Percentiles rank a stretch among this genome's conserved stretches.
Conservation (phyloP, 2,797 vertebrate species). For the Acanthis flammea region DNA sequence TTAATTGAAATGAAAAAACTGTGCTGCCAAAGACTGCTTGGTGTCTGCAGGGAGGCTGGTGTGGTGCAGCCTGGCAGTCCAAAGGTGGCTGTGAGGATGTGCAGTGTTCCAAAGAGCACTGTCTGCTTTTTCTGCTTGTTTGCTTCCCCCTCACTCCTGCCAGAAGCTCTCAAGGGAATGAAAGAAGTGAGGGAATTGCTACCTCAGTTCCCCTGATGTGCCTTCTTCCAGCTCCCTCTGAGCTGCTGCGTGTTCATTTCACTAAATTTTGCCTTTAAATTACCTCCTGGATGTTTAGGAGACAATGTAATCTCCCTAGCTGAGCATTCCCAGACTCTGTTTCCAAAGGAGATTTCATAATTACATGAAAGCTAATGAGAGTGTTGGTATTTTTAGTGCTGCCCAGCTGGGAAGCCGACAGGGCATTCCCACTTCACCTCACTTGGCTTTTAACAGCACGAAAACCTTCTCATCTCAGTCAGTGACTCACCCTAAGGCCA, state of each 20-base stretch:
- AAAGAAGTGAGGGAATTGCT: neutral
- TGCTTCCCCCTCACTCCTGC: neutral
- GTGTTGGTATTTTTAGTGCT: neutral
- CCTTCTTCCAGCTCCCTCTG: neutral
- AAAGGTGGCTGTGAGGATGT: accelerated
- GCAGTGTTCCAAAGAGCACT: neutral
- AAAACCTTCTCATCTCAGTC: neutral
- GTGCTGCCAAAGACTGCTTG: neutral
- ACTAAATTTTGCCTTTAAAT: neutral
- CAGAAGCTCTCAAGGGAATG: neutral
- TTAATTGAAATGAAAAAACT: neutral
- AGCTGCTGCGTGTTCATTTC: neutral
- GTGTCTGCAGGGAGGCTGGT: neutral
- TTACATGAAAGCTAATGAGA: neutral
- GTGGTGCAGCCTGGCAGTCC: neutral
- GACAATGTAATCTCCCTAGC: neutral
- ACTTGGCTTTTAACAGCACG: neutral
- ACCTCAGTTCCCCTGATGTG: neutral
- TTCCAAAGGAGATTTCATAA: neutral
- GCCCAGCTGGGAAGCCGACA: neutral
- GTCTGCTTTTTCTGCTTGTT: neutral
- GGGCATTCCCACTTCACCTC: neutral
- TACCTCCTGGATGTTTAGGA: neutral
- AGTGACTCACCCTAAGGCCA: neutral
- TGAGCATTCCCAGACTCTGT: neutral